These are phyloP conservation scores for Unio pictorum DNA, from an alignment of 2,888 invertebrate genomes.

Conservation along the genomic window DNA sequence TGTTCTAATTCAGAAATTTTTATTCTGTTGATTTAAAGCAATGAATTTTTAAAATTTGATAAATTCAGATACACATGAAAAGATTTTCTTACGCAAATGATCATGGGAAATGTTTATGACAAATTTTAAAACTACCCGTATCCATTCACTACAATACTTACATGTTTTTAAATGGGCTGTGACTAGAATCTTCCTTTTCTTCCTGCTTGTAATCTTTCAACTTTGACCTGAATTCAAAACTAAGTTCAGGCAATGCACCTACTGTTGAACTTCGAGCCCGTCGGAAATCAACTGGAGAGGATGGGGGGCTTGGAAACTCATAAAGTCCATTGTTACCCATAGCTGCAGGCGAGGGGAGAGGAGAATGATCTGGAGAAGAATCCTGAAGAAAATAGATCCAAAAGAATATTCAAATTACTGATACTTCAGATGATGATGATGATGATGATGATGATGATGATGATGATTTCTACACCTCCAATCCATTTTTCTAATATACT, in stretches of 20 bases:
- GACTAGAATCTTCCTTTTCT: constrained; percentile 38
- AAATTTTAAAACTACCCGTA: background rate
- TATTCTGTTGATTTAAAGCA: background rate
- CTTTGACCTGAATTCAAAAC: constrained; percentile 20
- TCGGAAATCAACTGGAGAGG: constrained; percentile 37
- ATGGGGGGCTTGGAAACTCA: constrained; percentile 54
- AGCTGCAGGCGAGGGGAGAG: constrained; percentile 29
- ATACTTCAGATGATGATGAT: too few relatives aligned
- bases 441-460: too few relatives aligned
- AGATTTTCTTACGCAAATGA: background rate
- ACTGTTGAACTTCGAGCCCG: constrained; percentile 61
- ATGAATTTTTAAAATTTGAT: background rate
- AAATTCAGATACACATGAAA: background rate
- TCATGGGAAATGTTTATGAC: background rate
- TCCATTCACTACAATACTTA: constrained; percentile 39
- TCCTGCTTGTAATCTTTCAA: constrained; percentile 20
- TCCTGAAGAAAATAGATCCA: background rate
- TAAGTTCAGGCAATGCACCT: constrained; percentile 49
- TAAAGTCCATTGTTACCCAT: constrained; percentile 48
- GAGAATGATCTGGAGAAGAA: constrained; percentile 2
- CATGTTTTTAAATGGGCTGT: constrained; percentile 72
- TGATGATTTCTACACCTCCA: too few relatives aligned
- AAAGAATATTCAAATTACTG: background rate
- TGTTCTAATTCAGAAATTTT: background rate
- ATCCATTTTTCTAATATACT: too few relatives aligned